These are phyloP conservation scores for Mustela nigripes DNA, from an alignment of 2,113 vertebrate species.

Conservation along the genomic window DNA sequence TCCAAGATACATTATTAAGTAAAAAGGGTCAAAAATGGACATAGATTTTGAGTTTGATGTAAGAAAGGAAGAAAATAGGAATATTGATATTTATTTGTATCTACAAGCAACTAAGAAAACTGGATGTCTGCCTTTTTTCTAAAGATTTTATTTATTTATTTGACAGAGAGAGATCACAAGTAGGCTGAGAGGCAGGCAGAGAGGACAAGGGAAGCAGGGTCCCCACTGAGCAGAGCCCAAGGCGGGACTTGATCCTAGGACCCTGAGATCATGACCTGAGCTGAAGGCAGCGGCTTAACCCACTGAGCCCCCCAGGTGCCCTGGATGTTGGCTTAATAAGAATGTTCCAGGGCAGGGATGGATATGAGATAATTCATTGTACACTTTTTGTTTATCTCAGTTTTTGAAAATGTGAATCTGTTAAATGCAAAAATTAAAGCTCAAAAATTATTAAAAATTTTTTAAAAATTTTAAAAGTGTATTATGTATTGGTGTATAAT, in stretches of 20 bases:
- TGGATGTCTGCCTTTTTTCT: not conserved
- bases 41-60: not conserved
- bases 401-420: conserved; percentile 30
- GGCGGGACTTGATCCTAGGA: too few species aligned
- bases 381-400: not conserved
- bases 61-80: conserved; percentile 18
- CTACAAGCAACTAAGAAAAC: conserved; percentile 7
- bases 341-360: not conserved
- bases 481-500: not conserved
- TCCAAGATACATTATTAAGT: not conserved
- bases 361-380: not conserved
- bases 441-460: not conserved
- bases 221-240: too few species aligned
- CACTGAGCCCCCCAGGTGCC: too few species aligned
- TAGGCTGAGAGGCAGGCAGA: too few species aligned
- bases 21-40: not conserved
- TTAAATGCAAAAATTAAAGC: not conserved
- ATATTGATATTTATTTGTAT: not conserved
- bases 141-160: too few species aligned
- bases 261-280: too few species aligned
- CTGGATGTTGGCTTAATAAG: not conserved
- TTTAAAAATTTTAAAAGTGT: not conserved
- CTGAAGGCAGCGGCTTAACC: too few species aligned
- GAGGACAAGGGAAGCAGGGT: too few species aligned
- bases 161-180: too few species aligned